These are phyloP conservation scores for Branchellion lobata DNA, from an alignment of 2,888 invertebrate genomes.

Conservation along the genomic window DNA sequence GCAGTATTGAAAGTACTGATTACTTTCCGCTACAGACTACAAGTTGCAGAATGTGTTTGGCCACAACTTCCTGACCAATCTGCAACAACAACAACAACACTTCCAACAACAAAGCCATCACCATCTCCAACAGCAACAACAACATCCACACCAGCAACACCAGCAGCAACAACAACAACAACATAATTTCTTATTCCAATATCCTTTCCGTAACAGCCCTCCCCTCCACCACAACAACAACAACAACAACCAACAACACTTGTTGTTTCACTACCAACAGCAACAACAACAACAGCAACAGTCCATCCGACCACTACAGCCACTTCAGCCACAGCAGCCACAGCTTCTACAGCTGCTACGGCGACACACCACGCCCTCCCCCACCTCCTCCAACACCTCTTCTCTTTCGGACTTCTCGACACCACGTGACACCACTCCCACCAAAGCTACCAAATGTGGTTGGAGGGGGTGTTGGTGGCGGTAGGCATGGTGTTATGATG, in stretches of 20 bases:
- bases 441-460: not conserved
- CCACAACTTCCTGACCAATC: not conserved
- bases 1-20: too few relatives aligned
- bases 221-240: conserved; percentile 1
- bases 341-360: not conserved
- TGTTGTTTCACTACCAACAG: not conserved
- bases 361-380: not conserved
- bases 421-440: not conserved
- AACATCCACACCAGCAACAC: not conserved
- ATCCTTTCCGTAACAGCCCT: not conserved
- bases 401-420: not conserved
- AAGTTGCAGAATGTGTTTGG: conserved; percentile 6
- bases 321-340: not conserved
- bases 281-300: conserved; percentile 8
- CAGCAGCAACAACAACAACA: not conserved
- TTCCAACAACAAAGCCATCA: not conserved
- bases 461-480: too few relatives aligned
- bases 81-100: not conserved
- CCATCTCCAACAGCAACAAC: not conserved
- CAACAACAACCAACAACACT: not conserved
- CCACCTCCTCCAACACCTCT: not conserved
- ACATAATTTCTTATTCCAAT: not conserved
- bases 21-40: not conserved
- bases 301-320: not conserved
- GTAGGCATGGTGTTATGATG: too few relatives aligned